Evolutionary conservation across 2,797 vertebrate genomes (phyloP), one percentile per base, ranked within the genome.

Genomic region (Notoglanidium macrostoma): DNA sequence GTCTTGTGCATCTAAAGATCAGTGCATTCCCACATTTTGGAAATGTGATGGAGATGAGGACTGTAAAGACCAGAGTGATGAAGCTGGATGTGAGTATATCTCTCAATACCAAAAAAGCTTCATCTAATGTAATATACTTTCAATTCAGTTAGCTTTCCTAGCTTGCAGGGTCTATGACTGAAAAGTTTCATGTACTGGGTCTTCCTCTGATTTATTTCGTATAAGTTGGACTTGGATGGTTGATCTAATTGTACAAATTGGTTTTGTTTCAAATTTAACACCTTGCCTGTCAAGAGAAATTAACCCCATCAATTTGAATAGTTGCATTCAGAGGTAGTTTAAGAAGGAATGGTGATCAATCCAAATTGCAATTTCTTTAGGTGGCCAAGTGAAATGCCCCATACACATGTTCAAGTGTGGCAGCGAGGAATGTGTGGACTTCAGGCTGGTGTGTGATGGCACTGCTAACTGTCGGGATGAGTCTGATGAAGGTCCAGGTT

Each of bases 21-120:
- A 96, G 84, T 99, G 98, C 85, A 91, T 99, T 86, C 96, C 97
- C 0, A 85, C 88, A 3, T 89, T 92, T 51, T 99, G 98, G 98
- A 96, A 0, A 83, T 99, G 98, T 10, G 98, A 99, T 0, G 94
- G 96, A 35, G 92, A 92, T 70, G 83, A 40, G 0, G 98, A 99
- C 93, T 99, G 98, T 85, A 70, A 23, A 8, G 97, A 98, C 0
- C 90, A 93, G 73, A 95, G 95, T 0, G 98, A 99, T 0, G 98
- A 99, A 90, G 83, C 92, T 67, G 92, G 91, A 87, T 99, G 98
- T 98, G 92, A 96, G 96, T 88, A 6, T 0, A 23, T 0, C 0
- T 14, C 51, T 0, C 32, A 57, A 59, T 61, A 26, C 32, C 35
- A 15, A 17, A 44, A 61, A 44, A 80, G 12, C 21, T 46, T 49